Percentiles rank a stretch among this genome's conserved stretches.
These are phyloP conservation scores for Cherax destructor DNA, from an alignment of 1,140 invertebrate genomes.

Conservation along the genomic window DNA sequence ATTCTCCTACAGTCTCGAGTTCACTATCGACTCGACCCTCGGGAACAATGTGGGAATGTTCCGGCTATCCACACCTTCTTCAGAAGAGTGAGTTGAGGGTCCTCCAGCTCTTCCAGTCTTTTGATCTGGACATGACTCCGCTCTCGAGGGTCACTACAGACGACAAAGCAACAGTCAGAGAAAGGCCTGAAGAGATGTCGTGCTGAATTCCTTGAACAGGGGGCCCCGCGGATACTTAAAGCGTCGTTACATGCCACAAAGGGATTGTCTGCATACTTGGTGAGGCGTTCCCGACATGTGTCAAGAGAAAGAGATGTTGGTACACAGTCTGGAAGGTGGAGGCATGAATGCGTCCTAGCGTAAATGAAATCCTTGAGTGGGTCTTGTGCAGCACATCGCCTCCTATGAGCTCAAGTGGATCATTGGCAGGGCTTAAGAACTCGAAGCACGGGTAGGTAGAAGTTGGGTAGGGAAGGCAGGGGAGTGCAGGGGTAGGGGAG, in stretches of 20 bases:
- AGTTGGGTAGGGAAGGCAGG: neutral
- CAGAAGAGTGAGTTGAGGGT: constrained; percentile 41
- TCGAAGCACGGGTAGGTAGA: neutral
- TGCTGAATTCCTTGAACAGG: neutral
- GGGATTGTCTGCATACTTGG: neutral
- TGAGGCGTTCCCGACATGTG: constrained; percentile 41
- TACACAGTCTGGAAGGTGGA: constrained; percentile 36
- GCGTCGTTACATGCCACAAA: constrained; percentile 24
- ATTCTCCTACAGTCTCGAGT: constrained; percentile 1
- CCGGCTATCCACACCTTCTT: constrained; percentile 50
- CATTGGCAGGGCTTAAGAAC: constrained; percentile 40
- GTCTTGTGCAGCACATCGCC: neutral
- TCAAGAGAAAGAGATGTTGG: constrained; percentile 32
- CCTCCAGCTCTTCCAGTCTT: constrained; percentile 49
- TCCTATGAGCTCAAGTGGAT: constrained; percentile 39
- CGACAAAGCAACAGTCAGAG: constrained; percentile 39
- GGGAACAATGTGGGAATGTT: constrained; percentile 51
- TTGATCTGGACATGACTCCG: constrained; percentile 55
- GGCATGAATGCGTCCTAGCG: constrained; percentile 34
- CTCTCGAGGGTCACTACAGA: constrained; percentile 29
- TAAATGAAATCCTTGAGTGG: constrained; percentile 19
- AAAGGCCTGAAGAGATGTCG: constrained; percentile 31
- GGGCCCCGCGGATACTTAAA: constrained; percentile 19
- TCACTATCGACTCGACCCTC: constrained; percentile 37
- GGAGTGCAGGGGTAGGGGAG: neutral